These are phyloP conservation scores for Campoletis sonorensis DNA, from an alignment of 1,140 invertebrate species.

Conservation along the genomic window DNA sequence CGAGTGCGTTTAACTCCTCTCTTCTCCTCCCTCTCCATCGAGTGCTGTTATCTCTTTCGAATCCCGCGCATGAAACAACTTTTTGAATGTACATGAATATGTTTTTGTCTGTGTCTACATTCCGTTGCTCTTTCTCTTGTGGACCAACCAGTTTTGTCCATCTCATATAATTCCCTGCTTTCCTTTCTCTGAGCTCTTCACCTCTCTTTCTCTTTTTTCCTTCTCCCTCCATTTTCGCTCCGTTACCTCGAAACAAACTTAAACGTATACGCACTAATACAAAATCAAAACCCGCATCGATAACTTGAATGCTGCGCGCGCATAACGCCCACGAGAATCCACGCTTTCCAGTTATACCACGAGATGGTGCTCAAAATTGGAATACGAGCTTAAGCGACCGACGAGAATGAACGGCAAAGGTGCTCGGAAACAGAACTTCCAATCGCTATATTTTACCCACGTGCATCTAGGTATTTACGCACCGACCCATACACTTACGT, in stretches of 20 bases:
- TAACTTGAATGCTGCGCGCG: slow-evolving; percentile 57
- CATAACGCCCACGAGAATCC: slow-evolving; percentile 44
- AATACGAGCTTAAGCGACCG: background rate
- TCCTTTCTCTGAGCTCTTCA: background rate
- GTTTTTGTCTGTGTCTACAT: background rate
- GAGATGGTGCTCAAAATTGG: slow-evolving; percentile 54
- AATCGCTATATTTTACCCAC: background rate
- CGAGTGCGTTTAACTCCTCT: background rate
- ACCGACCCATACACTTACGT: too few relatives aligned
- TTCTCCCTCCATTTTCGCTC: slow-evolving; percentile 33
- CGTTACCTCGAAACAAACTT: slow-evolving; percentile 35
- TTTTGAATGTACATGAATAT: background rate
- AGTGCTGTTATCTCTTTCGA: background rate
- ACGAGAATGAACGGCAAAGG: background rate
- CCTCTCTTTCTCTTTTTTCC: slow-evolving; percentile 8
- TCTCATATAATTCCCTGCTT: background rate
- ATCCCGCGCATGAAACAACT: background rate
- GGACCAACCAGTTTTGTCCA: background rate
- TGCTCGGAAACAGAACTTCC: background rate
- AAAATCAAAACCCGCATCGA: slow-evolving; percentile 49
- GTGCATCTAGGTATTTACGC: background rate
- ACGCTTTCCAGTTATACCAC: slow-evolving; percentile 49
- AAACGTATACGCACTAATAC: slow-evolving; percentile 16
- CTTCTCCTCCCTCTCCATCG: background rate
- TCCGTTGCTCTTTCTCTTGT: slow-evolving; percentile 40